Evolutionary conservation across 2,888 invertebrate species (phyloP).

Genomic region (Muschampia plurimacula): DNA sequence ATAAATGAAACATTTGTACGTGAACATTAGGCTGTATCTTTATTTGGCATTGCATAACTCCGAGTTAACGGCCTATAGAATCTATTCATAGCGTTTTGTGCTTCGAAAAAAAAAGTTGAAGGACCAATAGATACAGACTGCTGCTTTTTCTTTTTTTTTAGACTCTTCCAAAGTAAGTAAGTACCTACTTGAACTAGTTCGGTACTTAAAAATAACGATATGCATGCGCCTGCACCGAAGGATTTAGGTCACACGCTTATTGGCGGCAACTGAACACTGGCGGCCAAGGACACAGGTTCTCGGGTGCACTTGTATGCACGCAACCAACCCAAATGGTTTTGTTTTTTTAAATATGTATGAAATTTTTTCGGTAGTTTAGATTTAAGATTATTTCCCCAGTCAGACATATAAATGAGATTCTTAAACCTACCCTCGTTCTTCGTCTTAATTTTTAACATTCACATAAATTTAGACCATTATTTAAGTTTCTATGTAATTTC

Average conservation of each 20-base stretch:
- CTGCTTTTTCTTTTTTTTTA: slow-evolving; percentile 25
- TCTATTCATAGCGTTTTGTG: slow-evolving; percentile 33
- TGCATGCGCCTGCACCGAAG: slow-evolving; percentile 55
- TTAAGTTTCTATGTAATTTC: not conserved
- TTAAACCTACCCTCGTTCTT: not conserved
- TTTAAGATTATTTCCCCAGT: not conserved
- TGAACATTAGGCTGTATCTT: slow-evolving; percentile 52
- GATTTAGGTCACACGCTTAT: slow-evolving; percentile 80
- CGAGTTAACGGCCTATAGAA: slow-evolving; percentile 35
- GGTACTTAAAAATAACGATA: slow-evolving; percentile 72
- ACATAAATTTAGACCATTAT: not conserved
- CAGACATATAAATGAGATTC: too few relatives aligned
- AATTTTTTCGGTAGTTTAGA: not conserved
- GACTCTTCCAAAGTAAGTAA: slow-evolving; percentile 39
- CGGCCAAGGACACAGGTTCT: slow-evolving; percentile 67
- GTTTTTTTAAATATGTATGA: slow-evolving; percentile 32
- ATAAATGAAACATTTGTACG: slow-evolving; percentile 64
- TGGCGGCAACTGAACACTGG: slow-evolving; percentile 71
- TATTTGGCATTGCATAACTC: slow-evolving; percentile 39
- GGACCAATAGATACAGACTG: slow-evolving; percentile 25
- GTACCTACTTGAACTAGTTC: slow-evolving; percentile 69
- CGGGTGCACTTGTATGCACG: slow-evolving; percentile 46
- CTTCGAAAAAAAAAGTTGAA: slow-evolving; percentile 26
- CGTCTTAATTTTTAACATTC: not conserved
- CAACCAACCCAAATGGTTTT: slow-evolving; percentile 45